Percentiles rank a stretch among this genome's conserved stretches.
These are phyloP conservation scores for Poecilobothrus nobilitatus DNA, from an alignment of 2,888 invertebrate genomes.

Conservation along the genomic window DNA sequence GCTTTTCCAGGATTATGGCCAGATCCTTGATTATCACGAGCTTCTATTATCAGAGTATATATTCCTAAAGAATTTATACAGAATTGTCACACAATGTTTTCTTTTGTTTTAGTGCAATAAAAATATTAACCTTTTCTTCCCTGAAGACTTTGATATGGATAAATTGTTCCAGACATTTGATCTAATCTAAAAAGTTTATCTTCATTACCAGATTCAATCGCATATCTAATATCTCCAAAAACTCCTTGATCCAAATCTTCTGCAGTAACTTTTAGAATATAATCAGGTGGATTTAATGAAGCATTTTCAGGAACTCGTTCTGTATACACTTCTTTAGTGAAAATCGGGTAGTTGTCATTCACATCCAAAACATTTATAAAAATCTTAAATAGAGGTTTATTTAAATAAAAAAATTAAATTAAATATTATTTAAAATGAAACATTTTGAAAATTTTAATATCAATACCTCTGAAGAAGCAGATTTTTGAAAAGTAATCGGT, in stretches of 20 bases:
- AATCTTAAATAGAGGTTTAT: conserved; percentile 51
- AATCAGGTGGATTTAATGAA: conserved; percentile 69
- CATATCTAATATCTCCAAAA: conserved; percentile 68
- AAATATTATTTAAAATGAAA: background rate
- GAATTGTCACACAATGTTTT: conserved; percentile 4
- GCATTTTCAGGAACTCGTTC: conserved; percentile 78
- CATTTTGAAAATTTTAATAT: background rate
- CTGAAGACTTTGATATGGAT: conserved; percentile 62
- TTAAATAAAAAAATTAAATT: too few species aligned
- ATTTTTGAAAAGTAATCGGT: conserved; percentile 57
- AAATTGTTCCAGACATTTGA: conserved; percentile 68
- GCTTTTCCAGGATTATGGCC: conserved; percentile 60
- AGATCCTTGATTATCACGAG: conserved; percentile 62
- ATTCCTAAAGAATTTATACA: conserved; percentile 28
- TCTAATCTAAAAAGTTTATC: conserved; percentile 66
- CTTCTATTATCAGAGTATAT: conserved; percentile 60
- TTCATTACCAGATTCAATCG: conserved; percentile 59
- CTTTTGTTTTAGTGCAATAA: background rate
- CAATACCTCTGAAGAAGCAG: conserved; percentile 62
- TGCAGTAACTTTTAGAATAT: conserved; percentile 72
- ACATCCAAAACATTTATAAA: conserved; percentile 70
- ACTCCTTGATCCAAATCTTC: conserved; percentile 71
- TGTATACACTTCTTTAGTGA: conserved; percentile 66
- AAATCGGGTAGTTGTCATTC: conserved; percentile 83
- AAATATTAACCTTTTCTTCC: conserved; percentile 46